Percentiles rank a stretch among this genome's conserved stretches.
Evolutionary conservation across 2,888 invertebrate genomes (phyloP).

Genomic region (Ophion costatus): DNA sequence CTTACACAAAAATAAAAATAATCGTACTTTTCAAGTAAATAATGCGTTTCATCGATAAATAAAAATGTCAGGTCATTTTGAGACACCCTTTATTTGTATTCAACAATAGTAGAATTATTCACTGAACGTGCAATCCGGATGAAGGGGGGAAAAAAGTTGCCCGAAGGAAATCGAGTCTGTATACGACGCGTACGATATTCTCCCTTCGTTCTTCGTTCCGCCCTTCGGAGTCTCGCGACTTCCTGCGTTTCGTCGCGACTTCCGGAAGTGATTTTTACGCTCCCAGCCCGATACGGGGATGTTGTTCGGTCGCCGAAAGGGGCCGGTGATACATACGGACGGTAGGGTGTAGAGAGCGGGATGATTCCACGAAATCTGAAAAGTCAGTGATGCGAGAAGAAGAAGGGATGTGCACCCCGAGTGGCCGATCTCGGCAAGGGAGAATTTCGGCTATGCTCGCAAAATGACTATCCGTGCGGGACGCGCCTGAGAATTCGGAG

Average conservation of each 20-base stretch:
- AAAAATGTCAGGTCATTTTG: no score
- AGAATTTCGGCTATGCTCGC: constrained; percentile 44
- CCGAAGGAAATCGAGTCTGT: constrained; percentile 46
- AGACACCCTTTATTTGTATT: not conserved
- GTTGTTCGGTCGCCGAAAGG: constrained; percentile 25
- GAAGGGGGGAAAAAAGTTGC: constrained; percentile 23
- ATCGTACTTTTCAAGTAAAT: no score
- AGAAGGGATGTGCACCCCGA: constrained; percentile 46
- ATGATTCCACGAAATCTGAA: constrained; percentile 82
- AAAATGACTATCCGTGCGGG: constrained; percentile 16
- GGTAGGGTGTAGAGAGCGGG: constrained; percentile 52
- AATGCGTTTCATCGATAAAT: no score
- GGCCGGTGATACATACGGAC: constrained; percentile 18
- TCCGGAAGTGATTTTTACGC: constrained; percentile 80
- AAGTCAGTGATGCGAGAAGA: constrained; percentile 76
- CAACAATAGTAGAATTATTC: not conserved
- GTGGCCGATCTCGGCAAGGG: constrained; percentile 1
- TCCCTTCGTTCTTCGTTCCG: constrained; percentile 21
- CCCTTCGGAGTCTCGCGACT: constrained; percentile 70
- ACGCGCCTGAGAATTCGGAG: constrained; percentile 8
- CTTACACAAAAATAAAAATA: no score
- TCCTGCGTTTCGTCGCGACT: constrained; percentile 76
- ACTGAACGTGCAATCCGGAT: not conserved
- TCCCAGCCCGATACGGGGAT: not conserved
- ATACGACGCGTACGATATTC: constrained; percentile 42